Evolutionary conservation across 1,140 invertebrate genomes (phyloP).

Genomic region (Phocides pigmalion): DNA sequence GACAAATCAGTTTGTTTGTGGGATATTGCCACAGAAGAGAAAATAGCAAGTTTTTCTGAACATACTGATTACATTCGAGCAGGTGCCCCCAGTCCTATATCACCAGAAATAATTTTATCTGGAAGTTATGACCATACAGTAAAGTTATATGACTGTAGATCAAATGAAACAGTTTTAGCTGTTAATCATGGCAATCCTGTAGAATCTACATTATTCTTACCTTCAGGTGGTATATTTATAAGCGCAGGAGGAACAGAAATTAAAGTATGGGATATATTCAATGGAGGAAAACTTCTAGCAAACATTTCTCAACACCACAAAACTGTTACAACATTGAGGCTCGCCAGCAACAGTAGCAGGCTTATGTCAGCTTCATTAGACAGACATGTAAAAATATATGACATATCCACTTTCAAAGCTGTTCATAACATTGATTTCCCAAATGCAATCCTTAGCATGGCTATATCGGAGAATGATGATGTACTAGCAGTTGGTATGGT

Average conservation of each 20-base stretch:
- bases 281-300: conserved; percentile 92
- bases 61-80: conserved; percentile 94
- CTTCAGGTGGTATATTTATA: conserved; percentile 94
- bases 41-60: conserved; percentile 86
- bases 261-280: conserved; percentile 96
- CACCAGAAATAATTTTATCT: conserved; percentile 90
- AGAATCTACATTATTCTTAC: conserved; percentile 95
- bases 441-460: conserved; percentile 95
- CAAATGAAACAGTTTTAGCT: conserved; percentile 87
- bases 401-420: conserved; percentile 93
- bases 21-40: conserved; percentile 94
- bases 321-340: conserved; percentile 93
- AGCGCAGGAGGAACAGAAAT: conserved; percentile 96
- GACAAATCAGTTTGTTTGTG: conserved; percentile 95
- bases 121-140: conserved; percentile 97
- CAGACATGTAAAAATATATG: conserved; percentile 97
- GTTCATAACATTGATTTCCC: conserved; percentile 96
- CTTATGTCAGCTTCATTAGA: conserved; percentile 96
- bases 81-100: conserved; percentile 90
- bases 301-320: conserved; percentile 95
- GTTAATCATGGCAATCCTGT: conserved; percentile 96
- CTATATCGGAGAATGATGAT: conserved; percentile 91
- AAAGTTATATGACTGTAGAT: conserved; percentile 94
- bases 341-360: conserved; percentile 91
- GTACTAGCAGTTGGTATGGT: conserved; percentile 95